phyloP scores from a whole-genome alignment of 2,888 invertebrate genomes.

The Perithous albicinctus region DNA sequence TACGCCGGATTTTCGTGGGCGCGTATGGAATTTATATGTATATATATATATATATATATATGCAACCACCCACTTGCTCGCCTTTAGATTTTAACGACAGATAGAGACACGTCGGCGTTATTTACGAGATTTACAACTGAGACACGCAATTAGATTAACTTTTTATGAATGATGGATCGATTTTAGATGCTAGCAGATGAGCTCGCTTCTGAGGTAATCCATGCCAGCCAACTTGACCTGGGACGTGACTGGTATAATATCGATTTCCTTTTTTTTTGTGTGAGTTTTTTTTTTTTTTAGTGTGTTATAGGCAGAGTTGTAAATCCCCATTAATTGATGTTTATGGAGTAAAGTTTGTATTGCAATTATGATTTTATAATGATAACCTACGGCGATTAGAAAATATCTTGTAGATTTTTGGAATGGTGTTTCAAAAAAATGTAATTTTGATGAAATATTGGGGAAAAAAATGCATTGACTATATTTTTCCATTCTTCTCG shows the following conservation, averaged over 20 bases:
- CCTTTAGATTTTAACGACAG: conserved; percentile 28
- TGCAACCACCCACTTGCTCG: not conserved
- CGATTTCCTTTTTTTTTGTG: not conserved
- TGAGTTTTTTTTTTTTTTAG: not conserved
- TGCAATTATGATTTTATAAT: too few relatives aligned
- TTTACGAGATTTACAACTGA: too few relatives aligned
- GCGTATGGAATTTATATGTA: not conserved
- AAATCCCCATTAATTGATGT: too few relatives aligned
- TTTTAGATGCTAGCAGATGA: not conserved
- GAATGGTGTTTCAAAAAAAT: too few relatives aligned
- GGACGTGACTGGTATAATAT: not conserved
- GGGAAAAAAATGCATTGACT: too few relatives aligned
- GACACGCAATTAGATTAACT: conserved; percentile 14
- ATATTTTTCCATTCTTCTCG: too few relatives aligned
- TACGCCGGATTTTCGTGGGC: not conserved
- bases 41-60: not conserved
- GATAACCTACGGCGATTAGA: too few relatives aligned
- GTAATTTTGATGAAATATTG: too few relatives aligned
- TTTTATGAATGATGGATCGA: conserved; percentile 22
- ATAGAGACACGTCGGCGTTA: conserved; percentile 32
- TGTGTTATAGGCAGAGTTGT: too few relatives aligned
- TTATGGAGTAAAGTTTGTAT: too few relatives aligned
- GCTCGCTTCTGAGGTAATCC: not conserved
- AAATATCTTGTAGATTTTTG: too few relatives aligned
- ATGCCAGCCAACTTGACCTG: not conserved